Evolutionary conservation across 2,113 vertebrate species (phyloP).

Genomic region (Ciconia maguari): DNA sequence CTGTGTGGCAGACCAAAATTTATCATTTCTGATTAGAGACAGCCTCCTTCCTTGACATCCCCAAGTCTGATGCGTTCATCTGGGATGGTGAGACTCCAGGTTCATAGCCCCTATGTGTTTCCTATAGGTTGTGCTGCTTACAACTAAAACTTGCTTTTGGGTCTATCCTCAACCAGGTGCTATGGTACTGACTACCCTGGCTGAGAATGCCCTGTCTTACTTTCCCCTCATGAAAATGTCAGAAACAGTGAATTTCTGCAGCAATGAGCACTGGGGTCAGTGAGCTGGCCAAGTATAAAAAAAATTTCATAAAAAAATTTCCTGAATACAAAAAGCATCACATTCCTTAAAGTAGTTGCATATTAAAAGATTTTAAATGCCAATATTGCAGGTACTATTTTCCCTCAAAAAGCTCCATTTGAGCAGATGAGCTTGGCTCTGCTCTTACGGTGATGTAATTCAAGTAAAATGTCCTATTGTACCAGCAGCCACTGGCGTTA

Average conservation of each 20-base stretch:
- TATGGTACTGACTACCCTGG: background rate
- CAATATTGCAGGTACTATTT: background rate
- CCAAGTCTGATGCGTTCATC: background rate
- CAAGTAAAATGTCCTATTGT: background rate
- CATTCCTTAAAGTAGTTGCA: background rate
- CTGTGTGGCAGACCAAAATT: background rate
- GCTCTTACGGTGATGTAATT: background rate
- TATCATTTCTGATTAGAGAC: background rate
- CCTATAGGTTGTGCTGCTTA: background rate
- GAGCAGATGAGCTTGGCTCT: background rate
- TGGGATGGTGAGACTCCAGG: background rate
- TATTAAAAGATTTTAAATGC: background rate
- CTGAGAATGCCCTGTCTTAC: background rate
- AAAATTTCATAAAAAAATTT: rapidly evolving
- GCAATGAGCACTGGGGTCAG: background rate
- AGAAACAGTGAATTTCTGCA: background rate
- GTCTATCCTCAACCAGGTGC: background rate
- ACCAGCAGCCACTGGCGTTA: background rate
- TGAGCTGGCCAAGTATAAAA: background rate
- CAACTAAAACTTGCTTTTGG: background rate
- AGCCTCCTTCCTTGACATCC: background rate
- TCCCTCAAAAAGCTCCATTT: background rate
- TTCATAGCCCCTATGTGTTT: background rate
- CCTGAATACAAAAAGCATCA: background rate
- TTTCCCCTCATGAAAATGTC: background rate